Base-by-base conservation (phyloP, 2,888 invertebrate genomes). In the Palloptera scutellata region DNA sequence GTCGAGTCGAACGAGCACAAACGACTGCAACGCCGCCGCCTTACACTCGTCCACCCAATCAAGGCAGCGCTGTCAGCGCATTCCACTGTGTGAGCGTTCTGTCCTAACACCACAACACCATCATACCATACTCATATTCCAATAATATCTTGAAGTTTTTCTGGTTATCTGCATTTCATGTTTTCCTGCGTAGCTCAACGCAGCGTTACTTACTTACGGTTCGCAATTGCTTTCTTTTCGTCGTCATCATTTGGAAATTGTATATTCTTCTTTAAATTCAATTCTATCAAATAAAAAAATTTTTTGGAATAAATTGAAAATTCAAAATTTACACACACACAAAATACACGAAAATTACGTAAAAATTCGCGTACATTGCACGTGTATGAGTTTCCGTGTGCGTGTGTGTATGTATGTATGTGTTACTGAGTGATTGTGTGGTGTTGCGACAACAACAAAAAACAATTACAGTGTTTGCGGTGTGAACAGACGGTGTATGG, bases 111-210 rank as follows among this genome's bases (percentile, higher is more conserved):
- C 30, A 30, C 30, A 6, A 2, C 30, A 30, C 30, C 30, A 30
- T 30, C 30, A 30, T 30, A 12, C 48, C 30, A 30, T 30, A 12
- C 48, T 48, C 2, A n/a, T 48, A 48, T 15, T 15, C 12, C 15
- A n/a, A n/a, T 15, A 13, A 53, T 53, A 53, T 53, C 53, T 53
- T 17, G 15, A 53, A 17, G n/a, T 53, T 53, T 66, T 67, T 69
- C 63, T 66, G 70, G 71, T 74, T 74, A 74, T 74, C 74, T 73
- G 70, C 72, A 72, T 68, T 73, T 71, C 67, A 58, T 69, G 59
- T 68, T 68, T 72, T 72, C 30, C 72, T 68, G 70, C 68, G 66
- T 61, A 61, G 53, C 30, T 43, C n/a, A 41, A n/a, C 45, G 53
- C 41, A 15, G 13, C 13, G 8, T 48, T 45, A 10, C 10, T 15